Evolutionary conservation across 1,140 invertebrate species (phyloP).

Genomic region (Sminthurinus signatus): DNA sequence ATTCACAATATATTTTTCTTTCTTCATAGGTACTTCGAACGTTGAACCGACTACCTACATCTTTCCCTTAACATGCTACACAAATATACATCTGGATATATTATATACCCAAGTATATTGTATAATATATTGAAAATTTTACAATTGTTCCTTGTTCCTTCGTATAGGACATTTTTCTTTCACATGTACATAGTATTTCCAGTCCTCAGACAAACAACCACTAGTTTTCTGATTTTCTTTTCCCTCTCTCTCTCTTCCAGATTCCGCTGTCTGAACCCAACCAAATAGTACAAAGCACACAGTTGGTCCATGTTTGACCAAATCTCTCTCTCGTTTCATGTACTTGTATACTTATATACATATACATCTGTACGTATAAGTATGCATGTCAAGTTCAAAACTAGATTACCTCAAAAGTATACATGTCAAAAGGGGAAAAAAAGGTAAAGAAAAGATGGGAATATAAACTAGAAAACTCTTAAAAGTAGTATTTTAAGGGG

Average conservation of each 20-base stretch:
- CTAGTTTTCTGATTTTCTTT: background rate
- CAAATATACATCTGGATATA: background rate
- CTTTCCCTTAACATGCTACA: background rate
- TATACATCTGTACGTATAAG: too few relatives aligned
- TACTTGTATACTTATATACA: conserved; percentile 9
- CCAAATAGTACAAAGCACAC: background rate
- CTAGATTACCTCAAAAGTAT: too few relatives aligned
- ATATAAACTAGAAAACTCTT: too few relatives aligned
- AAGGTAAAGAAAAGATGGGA: background rate
- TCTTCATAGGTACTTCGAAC: background rate
- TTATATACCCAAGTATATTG: conserved; percentile 1
- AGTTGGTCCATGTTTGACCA: background rate
- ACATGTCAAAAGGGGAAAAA: conserved; percentile 7
- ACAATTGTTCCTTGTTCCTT: background rate
- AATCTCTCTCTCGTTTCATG: too few relatives aligned
- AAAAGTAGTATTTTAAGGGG: too few relatives aligned
- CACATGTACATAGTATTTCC: too few relatives aligned
- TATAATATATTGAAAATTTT: background rate
- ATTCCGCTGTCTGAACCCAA: conserved; percentile 9
- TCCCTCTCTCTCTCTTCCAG: background rate
- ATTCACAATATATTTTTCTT: background rate
- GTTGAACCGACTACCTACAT: background rate
- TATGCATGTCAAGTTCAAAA: too few relatives aligned
- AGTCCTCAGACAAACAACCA: too few relatives aligned
- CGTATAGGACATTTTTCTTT: background rate